Percentiles rank a stretch among this genome's conserved stretches.
Conservation (phyloP, 2,888 invertebrate species). For the Mesorhabditis spiculigera region DNA sequence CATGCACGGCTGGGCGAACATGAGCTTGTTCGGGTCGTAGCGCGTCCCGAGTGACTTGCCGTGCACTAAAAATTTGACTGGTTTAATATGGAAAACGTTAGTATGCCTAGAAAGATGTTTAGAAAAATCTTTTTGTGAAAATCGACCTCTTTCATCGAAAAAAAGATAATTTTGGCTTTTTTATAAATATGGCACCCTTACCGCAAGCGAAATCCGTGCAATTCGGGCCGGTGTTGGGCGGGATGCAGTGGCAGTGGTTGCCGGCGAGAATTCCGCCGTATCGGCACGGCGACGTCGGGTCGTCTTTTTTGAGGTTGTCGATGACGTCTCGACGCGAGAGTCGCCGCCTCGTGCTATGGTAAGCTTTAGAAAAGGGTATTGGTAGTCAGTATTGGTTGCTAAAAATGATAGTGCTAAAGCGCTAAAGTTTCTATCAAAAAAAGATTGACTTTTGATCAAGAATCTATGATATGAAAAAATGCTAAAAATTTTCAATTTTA, state of each 20-base stretch:
- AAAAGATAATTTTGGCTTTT: neutral
- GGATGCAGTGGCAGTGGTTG: constrained; percentile 41
- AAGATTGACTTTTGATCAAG: too few relatives aligned
- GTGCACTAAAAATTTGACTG: constrained; percentile 29
- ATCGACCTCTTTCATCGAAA: neutral
- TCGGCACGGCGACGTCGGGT: constrained; percentile 28
- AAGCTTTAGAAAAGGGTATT: too few relatives aligned
- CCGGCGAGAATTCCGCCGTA: constrained; percentile 36
- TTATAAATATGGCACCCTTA: constrained; percentile 9
- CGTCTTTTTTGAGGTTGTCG: constrained; percentile 30
- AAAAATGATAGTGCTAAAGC: too few relatives aligned
- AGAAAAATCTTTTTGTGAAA: too few relatives aligned
- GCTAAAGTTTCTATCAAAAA: too few relatives aligned
- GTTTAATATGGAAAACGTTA: neutral
- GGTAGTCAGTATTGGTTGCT: too few relatives aligned
- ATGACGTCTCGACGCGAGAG: constrained; percentile 19
- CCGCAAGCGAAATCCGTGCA: constrained; percentile 50
- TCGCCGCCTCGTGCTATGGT: neutral
- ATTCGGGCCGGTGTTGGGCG: constrained; percentile 39
- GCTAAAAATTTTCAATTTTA: too few relatives aligned
- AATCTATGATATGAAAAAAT: too few relatives aligned
- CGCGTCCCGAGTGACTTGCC: constrained; percentile 45
- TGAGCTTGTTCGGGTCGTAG: constrained; percentile 42
- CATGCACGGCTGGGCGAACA: constrained; percentile 45
- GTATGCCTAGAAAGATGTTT: neutral